Evolutionary conservation across 2,888 invertebrate species (phyloP), one percentile per base, ranked within the genome.

Genomic region (Cheilosia variabilis): DNA sequence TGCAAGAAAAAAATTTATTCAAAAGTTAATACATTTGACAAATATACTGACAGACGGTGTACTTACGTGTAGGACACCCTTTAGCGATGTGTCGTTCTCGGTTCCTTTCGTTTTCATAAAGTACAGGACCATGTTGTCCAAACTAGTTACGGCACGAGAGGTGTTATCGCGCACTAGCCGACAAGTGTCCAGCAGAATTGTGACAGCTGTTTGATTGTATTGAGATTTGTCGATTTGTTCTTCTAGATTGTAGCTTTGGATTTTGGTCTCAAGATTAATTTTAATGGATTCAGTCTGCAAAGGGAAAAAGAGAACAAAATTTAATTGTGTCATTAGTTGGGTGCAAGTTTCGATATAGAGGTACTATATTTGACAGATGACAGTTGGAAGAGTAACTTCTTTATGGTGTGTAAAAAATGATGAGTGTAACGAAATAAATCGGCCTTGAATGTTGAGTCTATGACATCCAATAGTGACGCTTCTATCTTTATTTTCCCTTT

Each of bases 161-260:
- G 96, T 96, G 91, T 96, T 97, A 90, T 95, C 95, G 73, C 95
- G 93, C 90, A 97, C 94, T 87, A 94, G 94, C 19, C 94, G 94
- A 80, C 96, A 93, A 68, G 96, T 95, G 19, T 94, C 94, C 87
- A 96, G 93, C 83, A 97, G 93, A 88, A 95, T 93, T 80, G 95
- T 95, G 53, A 96, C 93, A 65, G 96, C 95, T 0, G 96, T 96
- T 91, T 95, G 95, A 92, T 97, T 96, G 88, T 95, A 94, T 60
- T 96, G 95, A n/a, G 96, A 95, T 87, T 94, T 95, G 92, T 96
- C 96, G 89, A 96, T 94, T 71, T 95, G 95, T 90, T 96, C 96
- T 76, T 95, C 94, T 71, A 97, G 93, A 19, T 95, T 94, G 1
- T 94, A 95, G 69, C 96, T 92, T 43, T 95, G 95, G 27, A 94